phyloP scores from a whole-genome alignment of 2,888 invertebrate genomes.

The Caenorhabditis zanzibari region DNA sequence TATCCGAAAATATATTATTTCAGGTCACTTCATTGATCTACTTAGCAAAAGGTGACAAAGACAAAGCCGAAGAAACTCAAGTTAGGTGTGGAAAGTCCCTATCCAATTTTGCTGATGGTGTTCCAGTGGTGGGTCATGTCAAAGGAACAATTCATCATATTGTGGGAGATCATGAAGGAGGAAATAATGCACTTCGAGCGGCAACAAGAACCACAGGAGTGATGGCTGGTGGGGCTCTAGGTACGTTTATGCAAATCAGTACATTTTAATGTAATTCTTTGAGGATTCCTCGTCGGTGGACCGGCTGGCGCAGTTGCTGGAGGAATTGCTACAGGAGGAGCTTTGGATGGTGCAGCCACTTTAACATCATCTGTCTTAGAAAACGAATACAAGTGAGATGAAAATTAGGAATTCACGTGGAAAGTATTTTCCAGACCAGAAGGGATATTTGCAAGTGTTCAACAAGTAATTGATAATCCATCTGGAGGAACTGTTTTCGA shows the following conservation, averaged over 20 bases:
- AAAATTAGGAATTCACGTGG: background rate
- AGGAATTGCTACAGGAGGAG: constrained; percentile 9
- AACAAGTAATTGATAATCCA: constrained; percentile 19
- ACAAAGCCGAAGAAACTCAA: constrained; percentile 16
- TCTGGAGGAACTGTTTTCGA: constrained; percentile 22
- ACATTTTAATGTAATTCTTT: background rate
- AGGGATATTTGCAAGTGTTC: constrained; percentile 12
- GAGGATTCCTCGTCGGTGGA: constrained; percentile 17
- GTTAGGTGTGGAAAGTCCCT: constrained; percentile 5
- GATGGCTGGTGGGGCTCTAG: constrained; percentile 15
- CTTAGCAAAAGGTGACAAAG: background rate
- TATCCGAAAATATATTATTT: background rate
- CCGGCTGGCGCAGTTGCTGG: constrained; percentile 22
- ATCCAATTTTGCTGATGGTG: constrained; percentile 19
- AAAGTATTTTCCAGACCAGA: constrained; percentile 3
- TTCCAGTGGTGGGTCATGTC: constrained; percentile 11
- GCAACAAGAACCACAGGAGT: constrained; percentile 26
- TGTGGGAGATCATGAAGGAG: constrained; percentile 14
- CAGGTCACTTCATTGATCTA: constrained; percentile 4
- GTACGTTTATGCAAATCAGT: background rate
- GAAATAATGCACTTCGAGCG: constrained; percentile 2
- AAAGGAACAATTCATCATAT: constrained; percentile 17
- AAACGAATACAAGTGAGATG: constrained; percentile 5
- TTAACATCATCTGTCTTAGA: background rate
- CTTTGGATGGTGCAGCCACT: background rate